Conservation (phyloP, 2,888 invertebrate genomes). For the Drosophila dives region DNA sequence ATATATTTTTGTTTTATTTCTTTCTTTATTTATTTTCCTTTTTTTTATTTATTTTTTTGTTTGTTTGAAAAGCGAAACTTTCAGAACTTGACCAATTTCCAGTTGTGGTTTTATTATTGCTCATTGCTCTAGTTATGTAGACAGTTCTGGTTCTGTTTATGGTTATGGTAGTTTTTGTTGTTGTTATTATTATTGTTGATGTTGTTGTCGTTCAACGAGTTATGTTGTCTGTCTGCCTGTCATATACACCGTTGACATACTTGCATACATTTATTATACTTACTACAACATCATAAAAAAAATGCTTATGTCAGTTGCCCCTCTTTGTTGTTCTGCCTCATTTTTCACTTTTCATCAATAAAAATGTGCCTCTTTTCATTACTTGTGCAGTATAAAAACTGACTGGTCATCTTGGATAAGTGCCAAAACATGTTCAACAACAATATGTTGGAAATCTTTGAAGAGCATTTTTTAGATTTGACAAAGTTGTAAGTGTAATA, state of each 20-base stretch:
- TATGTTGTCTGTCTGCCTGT: conserved; percentile 60
- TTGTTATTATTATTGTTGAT: conserved; percentile 20
- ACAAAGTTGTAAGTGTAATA: neutral
- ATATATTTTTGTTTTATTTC: neutral
- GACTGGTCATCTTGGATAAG: conserved; percentile 19
- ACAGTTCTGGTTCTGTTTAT: conserved; percentile 16
- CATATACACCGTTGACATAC: conserved; percentile 66
- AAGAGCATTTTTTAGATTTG: neutral
- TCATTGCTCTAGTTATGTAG: conserved; percentile 66
- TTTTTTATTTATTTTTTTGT: neutral
- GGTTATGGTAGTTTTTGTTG: conserved; percentile 20
- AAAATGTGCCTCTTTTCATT: conserved; percentile 42
- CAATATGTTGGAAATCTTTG: neutral
- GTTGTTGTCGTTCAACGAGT: conserved; percentile 56
- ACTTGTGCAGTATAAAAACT: conserved; percentile 26
- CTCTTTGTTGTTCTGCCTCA: conserved; percentile 23
- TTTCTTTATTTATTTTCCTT: conserved; percentile 31
- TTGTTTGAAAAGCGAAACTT: conserved; percentile 68
- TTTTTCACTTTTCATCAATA: conserved; percentile 72
- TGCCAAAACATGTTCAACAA: conserved; percentile 1
- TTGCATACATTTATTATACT: conserved; percentile 69
- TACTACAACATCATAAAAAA: conserved; percentile 42
- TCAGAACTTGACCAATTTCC: conserved; percentile 57
- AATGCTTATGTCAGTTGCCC: conserved; percentile 41
- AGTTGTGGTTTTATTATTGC: conserved; percentile 48